A percentile compares a stretch with the other conserved stretches of the same genome.
These are phyloP conservation scores for Theristicus caerulescens DNA, from an alignment of 2,113 vertebrate genomes.

Conservation along the genomic window DNA sequence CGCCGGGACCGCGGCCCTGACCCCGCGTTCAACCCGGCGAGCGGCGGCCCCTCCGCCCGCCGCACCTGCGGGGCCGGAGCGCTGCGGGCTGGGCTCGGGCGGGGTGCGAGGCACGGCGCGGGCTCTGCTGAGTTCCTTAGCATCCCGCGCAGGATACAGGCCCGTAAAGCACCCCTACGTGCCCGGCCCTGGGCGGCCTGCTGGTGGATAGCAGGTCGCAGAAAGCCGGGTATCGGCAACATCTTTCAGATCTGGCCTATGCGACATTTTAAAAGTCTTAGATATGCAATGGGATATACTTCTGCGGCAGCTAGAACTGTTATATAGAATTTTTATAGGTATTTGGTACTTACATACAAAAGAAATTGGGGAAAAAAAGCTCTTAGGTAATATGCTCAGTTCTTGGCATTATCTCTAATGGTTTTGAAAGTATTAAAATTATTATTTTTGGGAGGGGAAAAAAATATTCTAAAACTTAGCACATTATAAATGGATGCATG, in stretches of 20 bases:
- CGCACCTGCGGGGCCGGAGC: conserved; percentile 66
- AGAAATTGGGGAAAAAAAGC: not conserved
- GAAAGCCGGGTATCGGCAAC: conserved; percentile 29
- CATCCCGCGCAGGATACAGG: not conserved
- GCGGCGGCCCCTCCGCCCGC: conserved; percentile 20
- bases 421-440: not conserved
- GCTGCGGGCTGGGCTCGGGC: not conserved
- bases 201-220: conserved; percentile 54
- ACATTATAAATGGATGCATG: not conserved
- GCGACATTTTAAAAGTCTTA: conserved; percentile 36
- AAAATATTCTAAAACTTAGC: not conserved
- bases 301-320: not conserved
- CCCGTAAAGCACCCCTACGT: conserved; percentile 56
- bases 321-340: not conserved
- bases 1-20: conserved; percentile 81
- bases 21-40: conserved; percentile 81
- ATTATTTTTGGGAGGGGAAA: not conserved
- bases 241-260: conserved; percentile 13
- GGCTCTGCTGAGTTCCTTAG: not conserved
- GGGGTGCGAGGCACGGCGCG: not conserved
- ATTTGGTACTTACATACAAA: not conserved
- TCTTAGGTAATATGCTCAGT: not conserved
- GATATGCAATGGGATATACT: not conserved
- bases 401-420: not conserved
- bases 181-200: not conserved